phyloP scores from a whole-genome alignment of 1,140 invertebrate genomes.

The Sycophila sp. region DNA sequence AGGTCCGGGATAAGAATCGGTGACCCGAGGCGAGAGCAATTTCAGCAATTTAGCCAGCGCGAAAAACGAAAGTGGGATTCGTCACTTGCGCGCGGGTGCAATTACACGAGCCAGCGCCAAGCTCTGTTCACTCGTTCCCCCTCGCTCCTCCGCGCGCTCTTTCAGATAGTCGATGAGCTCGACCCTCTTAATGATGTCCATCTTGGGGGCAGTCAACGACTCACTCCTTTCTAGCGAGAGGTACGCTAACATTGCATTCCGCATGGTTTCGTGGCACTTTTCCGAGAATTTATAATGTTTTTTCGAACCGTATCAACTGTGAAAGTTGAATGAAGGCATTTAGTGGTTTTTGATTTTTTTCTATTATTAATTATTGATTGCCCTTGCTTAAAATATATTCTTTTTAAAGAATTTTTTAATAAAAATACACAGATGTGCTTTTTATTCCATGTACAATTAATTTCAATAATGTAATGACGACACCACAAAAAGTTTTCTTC shows the following conservation, averaged over 20 bases:
- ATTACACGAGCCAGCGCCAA: conserved; percentile 1
- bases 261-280: neutral
- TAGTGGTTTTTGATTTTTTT: too few species aligned
- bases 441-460: too few species aligned
- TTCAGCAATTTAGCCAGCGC: conserved; percentile 4
- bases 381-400: too few species aligned
- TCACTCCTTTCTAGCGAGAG: neutral
- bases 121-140: neutral
- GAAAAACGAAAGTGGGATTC: conserved; percentile 36
- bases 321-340: too few species aligned
- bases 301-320: too few species aligned
- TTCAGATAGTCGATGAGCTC: neutral
- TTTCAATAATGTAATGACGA: too few species aligned
- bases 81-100: conserved; percentile 16
- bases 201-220: conserved; percentile 14
- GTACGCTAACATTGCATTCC: neutral
- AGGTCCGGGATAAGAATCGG: neutral
- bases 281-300: too few species aligned
- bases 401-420: too few species aligned
- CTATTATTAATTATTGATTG: too few species aligned
- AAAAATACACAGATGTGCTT: too few species aligned
- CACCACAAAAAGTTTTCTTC: too few species aligned
- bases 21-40: neutral
- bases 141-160: conserved; percentile 1
- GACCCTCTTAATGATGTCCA: conserved; percentile 34